Evolutionary conservation across 2,888 invertebrate species (phyloP).

Genomic region (Agriopis marginaria): DNA sequence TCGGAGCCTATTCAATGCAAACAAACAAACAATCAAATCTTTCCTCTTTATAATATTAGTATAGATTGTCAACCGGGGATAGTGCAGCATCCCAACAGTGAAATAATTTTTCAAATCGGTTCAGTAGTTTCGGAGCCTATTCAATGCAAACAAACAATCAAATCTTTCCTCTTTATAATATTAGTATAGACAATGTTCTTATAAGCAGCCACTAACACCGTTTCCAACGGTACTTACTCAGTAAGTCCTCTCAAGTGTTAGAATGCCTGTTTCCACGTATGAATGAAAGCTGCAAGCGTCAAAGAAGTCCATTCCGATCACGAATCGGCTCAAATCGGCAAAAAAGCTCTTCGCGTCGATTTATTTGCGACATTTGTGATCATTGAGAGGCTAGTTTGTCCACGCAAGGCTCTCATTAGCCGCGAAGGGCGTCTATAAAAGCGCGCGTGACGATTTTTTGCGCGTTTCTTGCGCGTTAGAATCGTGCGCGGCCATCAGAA

Average conservation of each 20-base stretch:
- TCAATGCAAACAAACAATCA: too few species aligned
- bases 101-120: too few species aligned
- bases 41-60: too few species aligned
- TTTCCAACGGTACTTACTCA: slow-evolving; percentile 4
- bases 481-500: slow-evolving; percentile 26
- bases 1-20: too few species aligned
- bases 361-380: slow-evolving; percentile 19
- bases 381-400: slow-evolving; percentile 15
- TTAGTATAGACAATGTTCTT: too few species aligned
- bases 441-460: slow-evolving; percentile 30
- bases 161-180: too few species aligned
- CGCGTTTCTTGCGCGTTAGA: slow-evolving; percentile 2
- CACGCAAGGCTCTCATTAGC: slow-evolving; percentile 27
- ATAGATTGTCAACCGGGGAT: too few species aligned
- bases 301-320: slow-evolving; percentile 11
- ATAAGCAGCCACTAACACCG: not conserved
- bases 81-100: too few species aligned
- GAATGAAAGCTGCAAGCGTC: slow-evolving; percentile 14
- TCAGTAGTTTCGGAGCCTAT: too few species aligned
- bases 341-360: slow-evolving; percentile 21
- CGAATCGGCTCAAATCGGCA: slow-evolving; percentile 1
- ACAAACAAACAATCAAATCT: too few species aligned
- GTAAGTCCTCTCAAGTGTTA: not conserved
- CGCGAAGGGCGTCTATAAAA: slow-evolving; percentile 25
- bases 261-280: not conserved